Evolutionary conservation across 2,113 vertebrate genomes (phyloP).

Genomic region (Xerus inauris): DNA sequence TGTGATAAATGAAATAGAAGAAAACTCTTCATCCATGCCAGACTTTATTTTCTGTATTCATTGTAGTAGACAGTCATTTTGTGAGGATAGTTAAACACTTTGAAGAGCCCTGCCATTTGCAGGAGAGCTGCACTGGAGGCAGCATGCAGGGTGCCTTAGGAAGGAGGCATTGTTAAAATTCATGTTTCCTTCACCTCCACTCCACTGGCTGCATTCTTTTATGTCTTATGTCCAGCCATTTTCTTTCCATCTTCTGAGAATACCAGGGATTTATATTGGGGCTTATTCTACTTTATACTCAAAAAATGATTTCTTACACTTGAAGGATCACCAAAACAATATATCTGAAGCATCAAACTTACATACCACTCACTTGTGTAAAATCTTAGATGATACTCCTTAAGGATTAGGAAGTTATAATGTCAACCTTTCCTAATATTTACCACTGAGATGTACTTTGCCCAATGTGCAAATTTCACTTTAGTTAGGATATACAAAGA

Average conservation of each 20-base stretch:
- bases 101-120: neutral
- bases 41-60: neutral
- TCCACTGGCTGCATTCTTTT: neutral
- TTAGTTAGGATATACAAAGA: neutral
- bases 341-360: neutral
- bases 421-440: neutral
- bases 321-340: neutral
- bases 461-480: neutral
- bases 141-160: neutral
- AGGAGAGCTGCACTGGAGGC: neutral
- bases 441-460: neutral
- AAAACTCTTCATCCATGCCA: neutral
- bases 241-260: neutral
- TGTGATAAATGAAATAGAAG: neutral
- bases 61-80: neutral
- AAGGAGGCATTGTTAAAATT: neutral
- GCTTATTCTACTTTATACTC: neutral
- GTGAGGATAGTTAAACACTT: neutral
- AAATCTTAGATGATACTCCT: neutral
- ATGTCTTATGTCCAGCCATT: neutral
- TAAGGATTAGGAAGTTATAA: neutral
- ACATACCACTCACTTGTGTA: neutral
- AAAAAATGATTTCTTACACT: slow-evolving; percentile 4
- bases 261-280: neutral
- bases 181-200: neutral